phyloP scores from a whole-genome alignment of 2,888 invertebrate genomes.

The Eilema caniola region DNA sequence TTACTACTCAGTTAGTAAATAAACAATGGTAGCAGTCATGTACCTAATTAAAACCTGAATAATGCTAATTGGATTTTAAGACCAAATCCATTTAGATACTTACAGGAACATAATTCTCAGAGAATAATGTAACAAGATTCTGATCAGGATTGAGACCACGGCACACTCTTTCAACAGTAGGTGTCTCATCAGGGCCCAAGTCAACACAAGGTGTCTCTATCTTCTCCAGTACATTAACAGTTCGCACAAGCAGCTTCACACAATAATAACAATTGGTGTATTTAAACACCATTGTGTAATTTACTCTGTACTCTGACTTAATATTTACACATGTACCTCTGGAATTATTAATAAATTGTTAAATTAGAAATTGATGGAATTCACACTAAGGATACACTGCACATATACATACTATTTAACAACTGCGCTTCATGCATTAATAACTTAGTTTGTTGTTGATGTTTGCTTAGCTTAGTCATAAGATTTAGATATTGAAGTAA shows the following conservation, averaged over 20 bases:
- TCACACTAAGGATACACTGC: neutral
- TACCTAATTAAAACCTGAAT: neutral
- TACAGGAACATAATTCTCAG: conserved; percentile 94
- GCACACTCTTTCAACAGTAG: conserved; percentile 93
- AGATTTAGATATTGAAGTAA: neutral
- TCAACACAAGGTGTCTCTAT: conserved; percentile 94
- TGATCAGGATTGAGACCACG: conserved; percentile 91
- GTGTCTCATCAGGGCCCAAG: conserved; percentile 87
- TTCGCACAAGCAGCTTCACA: conserved; percentile 93
- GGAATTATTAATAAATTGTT: conserved; percentile 42
- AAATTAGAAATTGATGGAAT: neutral
- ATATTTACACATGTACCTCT: conserved; percentile 92
- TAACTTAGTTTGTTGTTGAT: neutral
- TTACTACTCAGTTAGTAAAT: neutral
- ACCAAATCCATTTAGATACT: conserved; percentile 54
- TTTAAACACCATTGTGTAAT: conserved; percentile 94
- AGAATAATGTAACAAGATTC: conserved; percentile 94
- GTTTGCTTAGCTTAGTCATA: too few relatives aligned
- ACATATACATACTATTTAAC: neutral
- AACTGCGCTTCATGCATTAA: neutral
- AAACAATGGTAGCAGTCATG: neutral
- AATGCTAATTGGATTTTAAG: neutral
- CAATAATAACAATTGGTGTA: conserved; percentile 92
- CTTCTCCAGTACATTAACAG: conserved; percentile 96
- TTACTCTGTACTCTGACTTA: conserved; percentile 91